Percentiles rank a stretch among this genome's conserved stretches.
phyloP scores from a whole-genome alignment of 2,113 vertebrate species.

The Guaruba guarouba region DNA sequence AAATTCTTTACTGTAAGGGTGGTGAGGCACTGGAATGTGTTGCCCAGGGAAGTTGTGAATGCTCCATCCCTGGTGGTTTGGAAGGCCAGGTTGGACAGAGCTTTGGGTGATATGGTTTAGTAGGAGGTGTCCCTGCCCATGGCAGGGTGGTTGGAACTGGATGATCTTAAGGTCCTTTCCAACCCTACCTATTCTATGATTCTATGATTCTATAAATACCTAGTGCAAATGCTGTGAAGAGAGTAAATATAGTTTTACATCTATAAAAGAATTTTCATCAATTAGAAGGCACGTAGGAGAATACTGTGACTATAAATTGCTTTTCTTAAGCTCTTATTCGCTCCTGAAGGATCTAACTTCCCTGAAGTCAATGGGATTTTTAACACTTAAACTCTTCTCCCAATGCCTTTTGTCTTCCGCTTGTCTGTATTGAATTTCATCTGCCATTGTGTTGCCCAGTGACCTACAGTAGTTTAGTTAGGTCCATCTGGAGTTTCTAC shows the following conservation, averaged over 20 bases:
- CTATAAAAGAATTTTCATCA: neutral
- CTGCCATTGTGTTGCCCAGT: constrained; percentile 41
- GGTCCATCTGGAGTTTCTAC: constrained; percentile 20
- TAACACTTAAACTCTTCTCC: constrained; percentile 36
- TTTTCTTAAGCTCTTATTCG: neutral
- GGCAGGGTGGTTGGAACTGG: no score
- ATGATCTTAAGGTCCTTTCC: no score
- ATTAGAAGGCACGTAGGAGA: neutral
- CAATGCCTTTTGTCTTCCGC: neutral
- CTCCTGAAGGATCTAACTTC: neutral
- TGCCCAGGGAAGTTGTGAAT: no score
- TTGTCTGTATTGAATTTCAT: constrained; percentile 31
- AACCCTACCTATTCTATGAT: no score
- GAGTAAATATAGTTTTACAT: neutral
- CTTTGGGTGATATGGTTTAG: no score
- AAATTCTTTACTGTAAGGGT: no score
- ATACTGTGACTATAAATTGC: neutral
- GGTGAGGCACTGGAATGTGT: no score
- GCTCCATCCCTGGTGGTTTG: no score
- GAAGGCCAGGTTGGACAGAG: no score
- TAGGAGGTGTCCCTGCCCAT: no score
- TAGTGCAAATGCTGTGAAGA: neutral
- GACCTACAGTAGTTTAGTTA: constrained; percentile 10
- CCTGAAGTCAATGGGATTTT: neutral
- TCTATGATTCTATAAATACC: neutral